phyloP scores from a whole-genome alignment of 1,140 invertebrate species.

The Xylocopa sonorina region DNA sequence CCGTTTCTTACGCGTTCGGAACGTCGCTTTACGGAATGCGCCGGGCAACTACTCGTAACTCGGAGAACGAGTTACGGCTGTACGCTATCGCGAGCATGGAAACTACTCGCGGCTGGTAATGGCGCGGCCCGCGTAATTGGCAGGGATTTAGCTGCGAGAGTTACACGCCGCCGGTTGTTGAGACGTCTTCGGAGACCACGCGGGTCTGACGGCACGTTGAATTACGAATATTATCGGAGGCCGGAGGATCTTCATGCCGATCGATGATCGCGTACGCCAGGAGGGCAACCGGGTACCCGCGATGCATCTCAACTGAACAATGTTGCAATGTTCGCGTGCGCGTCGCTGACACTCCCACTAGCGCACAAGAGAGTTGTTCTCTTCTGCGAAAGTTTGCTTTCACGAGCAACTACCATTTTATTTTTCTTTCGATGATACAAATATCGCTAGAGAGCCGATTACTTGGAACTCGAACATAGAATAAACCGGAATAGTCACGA shows the following conservation, averaged over 20 bases:
- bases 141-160: conserved; percentile 31
- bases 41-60: conserved; percentile 18
- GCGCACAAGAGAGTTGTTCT: not conserved
- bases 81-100: not conserved
- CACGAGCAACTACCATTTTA: too few species aligned
- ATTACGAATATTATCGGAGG: conserved; percentile 25
- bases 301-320: not conserved
- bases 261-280: not conserved
- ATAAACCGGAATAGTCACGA: too few species aligned
- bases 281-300: not conserved
- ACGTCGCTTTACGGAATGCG: conserved; percentile 37
- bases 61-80: conserved; percentile 22
- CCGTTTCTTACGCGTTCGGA: conserved; percentile 26
- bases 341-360: not conserved
- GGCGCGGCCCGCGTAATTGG: conserved; percentile 39
- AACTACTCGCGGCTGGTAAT: conserved; percentile 17
- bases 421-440: too few species aligned
- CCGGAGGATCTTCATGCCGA: not conserved
- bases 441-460: too few species aligned
- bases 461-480: too few species aligned
- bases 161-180: conserved; percentile 1
- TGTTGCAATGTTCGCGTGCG: not conserved
- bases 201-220: not conserved
- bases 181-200: conserved; percentile 4
- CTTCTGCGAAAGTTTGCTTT: not conserved